These are phyloP conservation scores for Bombus sibiricus DNA, from an alignment of 1,140 invertebrate genomes.

Conservation along the genomic window DNA sequence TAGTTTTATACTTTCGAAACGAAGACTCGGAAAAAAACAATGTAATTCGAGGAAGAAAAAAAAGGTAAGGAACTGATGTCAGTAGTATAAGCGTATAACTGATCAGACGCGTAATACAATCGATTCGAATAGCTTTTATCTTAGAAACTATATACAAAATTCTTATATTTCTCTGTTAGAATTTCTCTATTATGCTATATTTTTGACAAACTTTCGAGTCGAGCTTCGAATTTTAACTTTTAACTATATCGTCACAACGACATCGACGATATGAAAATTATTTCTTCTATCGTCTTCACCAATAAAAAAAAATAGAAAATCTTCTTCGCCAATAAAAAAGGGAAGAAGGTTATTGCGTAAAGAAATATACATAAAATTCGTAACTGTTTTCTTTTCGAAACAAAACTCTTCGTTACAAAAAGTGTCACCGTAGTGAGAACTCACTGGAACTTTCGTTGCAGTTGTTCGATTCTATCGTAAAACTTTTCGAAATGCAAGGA, in stretches of 20 bases:
- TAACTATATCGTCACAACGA: not conserved
- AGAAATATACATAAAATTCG: too few species aligned
- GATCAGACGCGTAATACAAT: not conserved
- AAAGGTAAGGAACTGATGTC: too few species aligned
- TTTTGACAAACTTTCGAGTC: not conserved
- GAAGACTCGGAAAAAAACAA: not conserved
- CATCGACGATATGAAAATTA: too few species aligned
- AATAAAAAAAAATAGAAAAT: too few species aligned
- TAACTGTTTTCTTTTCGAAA: not conserved
- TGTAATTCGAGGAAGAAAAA: not conserved
- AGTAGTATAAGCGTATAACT: constrained; percentile 11
- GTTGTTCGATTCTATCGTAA: not conserved
- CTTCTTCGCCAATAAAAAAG: too few species aligned
- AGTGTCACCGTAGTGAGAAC: not conserved
- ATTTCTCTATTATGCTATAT: not conserved
- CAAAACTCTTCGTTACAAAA: not conserved
- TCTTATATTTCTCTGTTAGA: not conserved
- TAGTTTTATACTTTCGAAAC: not conserved
- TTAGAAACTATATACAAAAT: not conserved
- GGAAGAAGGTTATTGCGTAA: too few species aligned
- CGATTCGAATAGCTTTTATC: too few species aligned
- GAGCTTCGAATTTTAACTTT: not conserved
- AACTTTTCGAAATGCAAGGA: not conserved
- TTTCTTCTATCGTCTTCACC: too few species aligned
- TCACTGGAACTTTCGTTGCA: not conserved